phyloP scores from a whole-genome alignment of 1,140 invertebrate genomes.

The Stenopsyche tienmushanensis region DNA sequence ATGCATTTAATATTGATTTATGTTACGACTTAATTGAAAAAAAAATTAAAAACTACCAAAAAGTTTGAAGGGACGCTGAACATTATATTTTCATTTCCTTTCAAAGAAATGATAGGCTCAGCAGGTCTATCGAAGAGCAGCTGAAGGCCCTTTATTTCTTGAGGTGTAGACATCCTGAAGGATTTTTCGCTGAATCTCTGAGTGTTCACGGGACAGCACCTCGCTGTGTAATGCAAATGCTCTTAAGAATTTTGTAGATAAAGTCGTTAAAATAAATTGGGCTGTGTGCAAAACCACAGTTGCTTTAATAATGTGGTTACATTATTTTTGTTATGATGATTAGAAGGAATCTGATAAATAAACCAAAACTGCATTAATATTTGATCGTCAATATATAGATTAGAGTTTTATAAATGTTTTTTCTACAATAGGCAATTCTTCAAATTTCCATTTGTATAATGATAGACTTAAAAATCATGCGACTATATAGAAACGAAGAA shows the following conservation, averaged over 20 bases:
- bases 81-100: conserved; percentile 58
- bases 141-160: conserved; percentile 44
- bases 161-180: not conserved
- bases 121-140: conserved; percentile 63
- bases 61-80: conserved; percentile 62
- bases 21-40: not conserved
- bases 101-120: conserved; percentile 65
- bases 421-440: too few species aligned
- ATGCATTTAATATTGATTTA: not conserved
- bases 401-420: too few species aligned
- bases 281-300: conserved; percentile 16
- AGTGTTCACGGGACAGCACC: too few species aligned
- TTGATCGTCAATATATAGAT: too few species aligned
- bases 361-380: too few species aligned
- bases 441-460: too few species aligned
- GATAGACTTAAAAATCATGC: too few species aligned
- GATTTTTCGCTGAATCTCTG: not conserved
- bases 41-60: conserved; percentile 30
- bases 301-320: not conserved
- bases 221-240: too few species aligned
- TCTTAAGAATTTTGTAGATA: not conserved
- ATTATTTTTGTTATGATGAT: not conserved
- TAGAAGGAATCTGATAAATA: too few species aligned
- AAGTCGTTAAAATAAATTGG: not conserved
- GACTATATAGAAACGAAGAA: too few species aligned